phyloP scores from a whole-genome alignment of 2,797 vertebrate species.

The Scomberomorus guttatus region DNA sequence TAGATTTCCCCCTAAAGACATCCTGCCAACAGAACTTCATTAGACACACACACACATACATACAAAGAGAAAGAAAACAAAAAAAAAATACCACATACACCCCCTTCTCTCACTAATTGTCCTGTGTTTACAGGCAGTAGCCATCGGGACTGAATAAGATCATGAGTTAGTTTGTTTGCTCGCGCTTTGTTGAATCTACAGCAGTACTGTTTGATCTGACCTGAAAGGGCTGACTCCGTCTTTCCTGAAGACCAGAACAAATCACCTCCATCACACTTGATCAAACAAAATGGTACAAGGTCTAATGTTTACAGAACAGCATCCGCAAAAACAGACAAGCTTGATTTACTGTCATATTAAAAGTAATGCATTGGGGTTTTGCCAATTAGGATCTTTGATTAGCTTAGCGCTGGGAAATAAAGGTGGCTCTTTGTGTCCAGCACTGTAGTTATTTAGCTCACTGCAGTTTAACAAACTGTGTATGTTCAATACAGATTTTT shows the following conservation, averaged over 20 bases:
- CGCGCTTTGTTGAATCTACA: slow-evolving; percentile 10
- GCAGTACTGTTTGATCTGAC: slow-evolving; percentile 48
- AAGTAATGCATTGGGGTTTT: background rate
- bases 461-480: slow-evolving; percentile 6
- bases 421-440: background rate
- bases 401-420: background rate
- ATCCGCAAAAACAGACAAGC: background rate
- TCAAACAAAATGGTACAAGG: slow-evolving; percentile 38
- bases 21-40: slow-evolving; percentile 78
- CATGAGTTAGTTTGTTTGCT: slow-evolving; percentile 10
- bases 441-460: background rate
- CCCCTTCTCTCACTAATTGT: slow-evolving; percentile 52
- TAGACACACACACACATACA: slow-evolving; percentile 44
- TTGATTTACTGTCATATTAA: slow-evolving; percentile 8
- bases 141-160: slow-evolving; percentile 23
- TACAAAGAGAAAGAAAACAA: slow-evolving; percentile 51
- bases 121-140: slow-evolving; percentile 38
- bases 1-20: slow-evolving; percentile 74
- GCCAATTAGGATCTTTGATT: slow-evolving; percentile 1
- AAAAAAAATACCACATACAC: slow-evolving; percentile 33
- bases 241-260: slow-evolving; percentile 38
- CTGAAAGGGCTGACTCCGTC: slow-evolving; percentile 36
- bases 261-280: slow-evolving; percentile 35
- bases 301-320: slow-evolving; percentile 14
- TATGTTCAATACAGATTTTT: background rate